Evolutionary conservation across 2,113 vertebrate genomes (phyloP), one percentile per base, ranked within the genome.

Genomic region (Diphyllodes magnificus): DNA sequence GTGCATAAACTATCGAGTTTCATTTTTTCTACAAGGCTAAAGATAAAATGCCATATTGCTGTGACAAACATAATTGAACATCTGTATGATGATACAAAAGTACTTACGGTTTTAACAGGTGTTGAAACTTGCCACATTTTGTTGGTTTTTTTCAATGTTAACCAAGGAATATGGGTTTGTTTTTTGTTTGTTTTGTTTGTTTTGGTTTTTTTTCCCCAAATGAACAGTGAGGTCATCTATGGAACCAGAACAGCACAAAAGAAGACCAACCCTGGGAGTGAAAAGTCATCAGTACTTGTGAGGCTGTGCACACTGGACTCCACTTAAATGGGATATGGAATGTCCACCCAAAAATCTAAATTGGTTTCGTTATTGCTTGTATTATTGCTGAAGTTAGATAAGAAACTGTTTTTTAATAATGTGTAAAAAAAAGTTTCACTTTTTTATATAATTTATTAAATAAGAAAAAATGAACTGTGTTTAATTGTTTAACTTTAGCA

Each of bases 361-460:
- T 73, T 0, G 6, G 35, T 93, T 86, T 79, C 50, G 20, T 87
- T 78, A 72, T 56, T 89, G 80, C 94, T 86, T 97, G 96, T 97
- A 93, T 92, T 88, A 93, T 82, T 86, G 86, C 95, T 95, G 92
- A 87, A 93, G 88, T 96, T 96, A 94, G 95, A 93, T 78, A 93
- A 97, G 92, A 94, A 93, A 88, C 89, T 96, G 91, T 91, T 86
- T 95, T 91, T 84, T 69, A 95, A 96, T 89, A 94, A 95, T 97
- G 91, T 97, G 93, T 94, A 92, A 95, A 88, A 89, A 91, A n/a
- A 84, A 66, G 68, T 92, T 97, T 97, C 86, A 92, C 95, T 92
- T 97, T 96, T 97, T 97, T 88, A 95, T 97, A 95, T 97, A 97
- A 97, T 97, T 97, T 97, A 97, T 97, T 97, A 97, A 97, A 97